Evolutionary conservation across 2,888 invertebrate species (phyloP), one percentile per base, ranked within the genome.

Genomic region (Ashinkailepas kermadecensis): DNA sequence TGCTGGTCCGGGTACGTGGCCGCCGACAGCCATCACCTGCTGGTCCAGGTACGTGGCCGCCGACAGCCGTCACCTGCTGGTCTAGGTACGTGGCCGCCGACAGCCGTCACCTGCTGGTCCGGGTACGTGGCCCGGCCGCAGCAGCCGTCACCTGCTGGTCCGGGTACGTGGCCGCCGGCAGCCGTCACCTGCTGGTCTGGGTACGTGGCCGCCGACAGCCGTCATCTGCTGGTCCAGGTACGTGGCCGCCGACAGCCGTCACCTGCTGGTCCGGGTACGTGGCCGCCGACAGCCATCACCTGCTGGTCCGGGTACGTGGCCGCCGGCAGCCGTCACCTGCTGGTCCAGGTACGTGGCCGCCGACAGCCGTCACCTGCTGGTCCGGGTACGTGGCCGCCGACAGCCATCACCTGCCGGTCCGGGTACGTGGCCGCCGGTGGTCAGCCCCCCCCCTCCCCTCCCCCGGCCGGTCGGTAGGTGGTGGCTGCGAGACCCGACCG

Each of bases 71-170:
- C 65, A 65, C 65, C 65, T 65, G 21, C 9, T 65, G 9, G 65
- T 65, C 65, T 8, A n/a, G n/a, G 65, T 65, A n/a, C 10, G 65
- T 65, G 7, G 6, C n/a, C 6, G 18, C 59, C 11, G 1, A 59
- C 12, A 2, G 15, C 59, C 59, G 7, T 13, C 59, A 65, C 65
- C 65, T 65, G 21, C 9, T 65, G 9, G 65, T 65, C 65, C 18
- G 65, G n/a, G 65, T 65, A n/a, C 10, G 65, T 65, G 7, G 6
- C n/a, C 21, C n/a, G n/a, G 4, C 8, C 65, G 91, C 91, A 39
- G 88, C 0, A 89, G 91, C 82, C 91, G 93, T 82, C 92, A 92
- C 88, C 89, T 94, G 78, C 92, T 94, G 15, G 90, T 95, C 81
- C 86, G 89, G n/a, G 65, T 65, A n/a, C 85, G 85, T 81, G 25